phyloP scores from a whole-genome alignment of 2,888 invertebrate genomes.

The Graphium colonna region DNA sequence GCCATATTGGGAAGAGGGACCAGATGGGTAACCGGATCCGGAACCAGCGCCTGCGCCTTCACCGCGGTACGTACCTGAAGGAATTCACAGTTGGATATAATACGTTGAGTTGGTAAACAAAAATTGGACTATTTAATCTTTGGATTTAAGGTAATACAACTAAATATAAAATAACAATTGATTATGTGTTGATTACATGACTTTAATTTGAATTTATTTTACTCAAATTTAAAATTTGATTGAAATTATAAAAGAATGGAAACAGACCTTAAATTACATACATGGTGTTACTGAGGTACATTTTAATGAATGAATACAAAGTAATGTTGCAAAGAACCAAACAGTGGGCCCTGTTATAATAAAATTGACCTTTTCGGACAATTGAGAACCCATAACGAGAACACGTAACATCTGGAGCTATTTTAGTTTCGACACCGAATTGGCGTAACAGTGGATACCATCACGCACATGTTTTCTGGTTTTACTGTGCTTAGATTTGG shows the following conservation, averaged over 20 bases:
- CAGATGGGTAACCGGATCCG: constrained; percentile 34
- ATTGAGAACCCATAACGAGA: constrained; percentile 7
- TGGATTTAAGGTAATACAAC: no score
- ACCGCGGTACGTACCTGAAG: constrained; percentile 68
- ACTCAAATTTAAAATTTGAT: no score
- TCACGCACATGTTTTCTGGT: constrained; percentile 3
- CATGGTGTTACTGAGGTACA: no score
- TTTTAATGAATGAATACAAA: no score
- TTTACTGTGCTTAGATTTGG: not conserved
- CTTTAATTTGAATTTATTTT: no score
- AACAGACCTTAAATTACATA: no score
- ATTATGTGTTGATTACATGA: no score
- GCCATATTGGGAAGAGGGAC: constrained; percentile 33
- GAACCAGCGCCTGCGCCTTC: constrained; percentile 54
- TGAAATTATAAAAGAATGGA: no score
- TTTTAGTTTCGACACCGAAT: constrained; percentile 25
- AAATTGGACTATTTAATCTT: no score
- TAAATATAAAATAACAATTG: no score
- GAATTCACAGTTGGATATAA: constrained; percentile 6
- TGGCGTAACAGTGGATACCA: constrained; percentile 20
- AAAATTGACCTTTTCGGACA: constrained; percentile 13
- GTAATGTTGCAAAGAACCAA: no score
- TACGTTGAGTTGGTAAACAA: no score
- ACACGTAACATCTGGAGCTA: not conserved
- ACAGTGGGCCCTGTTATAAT: not conserved